Conservation (phyloP, 2,113 vertebrate genomes). For the Emydura subglobosa region DNA sequence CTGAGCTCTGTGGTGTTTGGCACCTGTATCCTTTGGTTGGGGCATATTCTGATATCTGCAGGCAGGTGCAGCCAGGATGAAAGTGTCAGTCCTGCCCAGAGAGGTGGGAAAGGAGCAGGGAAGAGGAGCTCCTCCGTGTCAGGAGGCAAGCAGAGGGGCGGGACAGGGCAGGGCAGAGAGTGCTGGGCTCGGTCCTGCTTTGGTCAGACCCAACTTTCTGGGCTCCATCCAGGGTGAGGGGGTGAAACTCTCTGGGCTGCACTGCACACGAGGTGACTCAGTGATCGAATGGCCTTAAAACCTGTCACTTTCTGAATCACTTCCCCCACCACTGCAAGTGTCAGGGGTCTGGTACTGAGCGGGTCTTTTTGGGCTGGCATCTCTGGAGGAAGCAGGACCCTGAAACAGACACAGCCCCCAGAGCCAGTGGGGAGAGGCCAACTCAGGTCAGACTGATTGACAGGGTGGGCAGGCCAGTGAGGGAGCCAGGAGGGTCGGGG, state of each 20-base stretch:
- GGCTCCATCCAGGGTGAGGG: not conserved
- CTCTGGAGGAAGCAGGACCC: no score
- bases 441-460: no score
- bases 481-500: no score
- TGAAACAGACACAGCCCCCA: no score
- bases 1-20: not conserved
- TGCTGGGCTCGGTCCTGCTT: not conserved
- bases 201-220: no score
- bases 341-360: no score
- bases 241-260: not conserved
- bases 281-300: not conserved
- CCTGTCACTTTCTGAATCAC: not conserved
- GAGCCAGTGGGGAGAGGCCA: no score
- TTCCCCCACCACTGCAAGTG: accelerated
- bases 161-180: not conserved
- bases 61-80: not conserved
- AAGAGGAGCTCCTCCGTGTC: no score
- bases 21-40: not conserved
- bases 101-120: not conserved
- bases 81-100: not conserved
- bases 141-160: not conserved
- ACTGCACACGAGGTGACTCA: no score
- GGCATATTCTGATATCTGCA: not conserved
- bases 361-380: no score
- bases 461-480: no score